Percentiles rank a stretch among this genome's conserved stretches.
Evolutionary conservation across 2,888 invertebrate species (phyloP).

Genomic region (Drosophila helvetica): DNA sequence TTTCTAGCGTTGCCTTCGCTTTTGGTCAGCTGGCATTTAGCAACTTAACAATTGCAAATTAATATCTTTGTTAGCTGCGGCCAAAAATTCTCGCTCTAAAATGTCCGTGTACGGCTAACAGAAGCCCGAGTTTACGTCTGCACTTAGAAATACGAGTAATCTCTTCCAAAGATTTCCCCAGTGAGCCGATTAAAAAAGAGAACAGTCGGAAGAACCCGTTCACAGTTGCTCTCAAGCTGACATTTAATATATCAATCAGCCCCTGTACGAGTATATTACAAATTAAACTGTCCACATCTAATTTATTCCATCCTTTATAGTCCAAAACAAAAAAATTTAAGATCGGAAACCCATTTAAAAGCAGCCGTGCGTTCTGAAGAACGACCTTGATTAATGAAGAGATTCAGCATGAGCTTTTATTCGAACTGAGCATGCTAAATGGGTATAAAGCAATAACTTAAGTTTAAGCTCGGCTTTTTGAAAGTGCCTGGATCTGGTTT

Average conservation of each 20-base stretch:
- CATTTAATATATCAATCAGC: slow-evolving; percentile 34
- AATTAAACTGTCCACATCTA: slow-evolving; percentile 41
- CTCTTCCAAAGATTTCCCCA: slow-evolving; percentile 40
- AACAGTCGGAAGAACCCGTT: slow-evolving; percentile 62
- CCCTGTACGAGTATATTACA: slow-evolving; percentile 24
- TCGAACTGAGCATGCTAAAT: slow-evolving; percentile 8
- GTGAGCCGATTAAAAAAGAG: slow-evolving; percentile 8
- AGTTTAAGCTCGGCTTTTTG: slow-evolving; percentile 16
- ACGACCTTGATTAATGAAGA: slow-evolving; percentile 57
- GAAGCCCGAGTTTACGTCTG: slow-evolving; percentile 48
- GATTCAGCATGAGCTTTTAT: slow-evolving; percentile 2
- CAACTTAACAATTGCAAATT: slow-evolving; percentile 66
- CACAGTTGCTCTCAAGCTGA: slow-evolving; percentile 25
- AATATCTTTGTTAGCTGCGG: slow-evolving; percentile 48
- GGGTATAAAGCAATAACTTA: slow-evolving; percentile 9
- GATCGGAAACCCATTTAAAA: slow-evolving; percentile 41
- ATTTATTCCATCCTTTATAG: slow-evolving; percentile 59
- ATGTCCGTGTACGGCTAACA: slow-evolving; percentile 20
- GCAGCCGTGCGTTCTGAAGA: slow-evolving; percentile 26
- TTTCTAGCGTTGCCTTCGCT: slow-evolving; percentile 5
- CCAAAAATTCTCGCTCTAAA: slow-evolving; percentile 26
- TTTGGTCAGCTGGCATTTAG: slow-evolving; percentile 42
- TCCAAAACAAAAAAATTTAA: slow-evolving; percentile 20
- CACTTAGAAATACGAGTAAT: slow-evolving; percentile 49
- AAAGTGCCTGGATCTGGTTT: slow-evolving; percentile 24